Percentiles rank a stretch among this genome's conserved stretches.
These are phyloP conservation scores for Corydoras maculifer DNA, from an alignment of 2,113 vertebrate genomes.

Conservation along the genomic window DNA sequence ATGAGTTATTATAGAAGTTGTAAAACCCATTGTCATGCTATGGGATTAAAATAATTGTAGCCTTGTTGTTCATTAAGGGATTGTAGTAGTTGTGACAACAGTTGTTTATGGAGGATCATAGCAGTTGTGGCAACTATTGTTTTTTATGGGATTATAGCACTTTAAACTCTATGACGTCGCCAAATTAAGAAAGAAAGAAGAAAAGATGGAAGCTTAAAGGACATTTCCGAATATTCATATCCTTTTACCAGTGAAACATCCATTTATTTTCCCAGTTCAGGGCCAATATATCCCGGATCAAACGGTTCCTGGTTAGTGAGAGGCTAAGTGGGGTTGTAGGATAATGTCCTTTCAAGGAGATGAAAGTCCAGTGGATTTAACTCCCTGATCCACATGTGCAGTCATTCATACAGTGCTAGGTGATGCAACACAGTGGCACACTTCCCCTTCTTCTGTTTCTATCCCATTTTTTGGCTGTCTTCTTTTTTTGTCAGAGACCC, in stretches of 20 bases:
- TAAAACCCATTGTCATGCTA: too few species aligned
- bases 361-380: conserved; percentile 60
- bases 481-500: conserved; percentile 47
- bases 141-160: too few species aligned
- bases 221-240: conserved; percentile 42
- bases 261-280: conserved; percentile 20
- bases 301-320: conserved; percentile 53
- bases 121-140: too few species aligned
- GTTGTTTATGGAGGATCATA: too few species aligned
- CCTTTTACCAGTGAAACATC: conserved; percentile 7
- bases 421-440: conserved; percentile 79
- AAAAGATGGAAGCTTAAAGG: conserved; percentile 25
- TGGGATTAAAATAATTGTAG: too few species aligned
- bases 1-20: too few species aligned
- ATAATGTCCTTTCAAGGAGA: conserved; percentile 83
- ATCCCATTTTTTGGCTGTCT: conserved; percentile 27
- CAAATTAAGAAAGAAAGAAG: too few species aligned
- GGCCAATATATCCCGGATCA: conserved; percentile 52
- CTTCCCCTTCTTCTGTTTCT: conserved; percentile 39
- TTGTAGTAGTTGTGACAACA: too few species aligned
- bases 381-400: conserved; percentile 31
- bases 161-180: too few species aligned
- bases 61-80: too few species aligned
- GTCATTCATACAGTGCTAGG: conserved; percentile 65
- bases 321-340: conserved; percentile 81